Evolutionary conservation across 2,797 vertebrate species (phyloP), one percentile per base, ranked within the genome.

Genomic region (Microchirus variegatus): DNA sequence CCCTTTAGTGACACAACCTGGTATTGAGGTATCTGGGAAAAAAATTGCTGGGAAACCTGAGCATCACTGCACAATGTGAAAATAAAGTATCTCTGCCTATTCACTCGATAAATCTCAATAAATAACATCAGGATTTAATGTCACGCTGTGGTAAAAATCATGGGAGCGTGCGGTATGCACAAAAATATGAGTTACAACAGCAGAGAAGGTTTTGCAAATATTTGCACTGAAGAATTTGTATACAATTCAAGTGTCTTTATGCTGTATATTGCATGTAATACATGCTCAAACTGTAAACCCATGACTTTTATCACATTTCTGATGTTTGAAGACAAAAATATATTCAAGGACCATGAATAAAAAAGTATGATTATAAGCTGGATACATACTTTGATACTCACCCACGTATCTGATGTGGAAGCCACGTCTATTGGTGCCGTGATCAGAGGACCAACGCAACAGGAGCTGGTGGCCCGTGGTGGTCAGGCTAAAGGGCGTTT

Each of bases 391-490:
- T 94, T 93, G 92, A 93, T 94, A 93, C 93, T 94, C 92, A 99
- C 97, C 97, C 92, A 97, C 95, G 55, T 99, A 99, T 94, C 95
- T 94, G 92, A 99, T 96, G 86, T 95, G 93, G 93, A 97, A 99
- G 56, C 97, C 97, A 47, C 91, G 96, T 60, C 96, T 95, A 86
- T 98, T 99, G 74, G 97, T 99, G 66, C 96, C 97, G 22, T 99
- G 97, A 90, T 99, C 97, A 43, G 97, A 96, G 17, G 97, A 96
- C 97, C 97, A 99, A 1, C 97, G 95, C 45, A 99, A 91, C 70
- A 98, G 94, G 9, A 97, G 93, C 92, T 99, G 96, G 85, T 99
- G 96, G 45, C 95, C 87, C 0, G 93, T 95, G 78, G 96, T 99
- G 66, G 96, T 97, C 85, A 98, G 83, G 76, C 92, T 97, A 76